phyloP scores from a whole-genome alignment of 2,888 invertebrate species.

The Ophioninae sp. region DNA sequence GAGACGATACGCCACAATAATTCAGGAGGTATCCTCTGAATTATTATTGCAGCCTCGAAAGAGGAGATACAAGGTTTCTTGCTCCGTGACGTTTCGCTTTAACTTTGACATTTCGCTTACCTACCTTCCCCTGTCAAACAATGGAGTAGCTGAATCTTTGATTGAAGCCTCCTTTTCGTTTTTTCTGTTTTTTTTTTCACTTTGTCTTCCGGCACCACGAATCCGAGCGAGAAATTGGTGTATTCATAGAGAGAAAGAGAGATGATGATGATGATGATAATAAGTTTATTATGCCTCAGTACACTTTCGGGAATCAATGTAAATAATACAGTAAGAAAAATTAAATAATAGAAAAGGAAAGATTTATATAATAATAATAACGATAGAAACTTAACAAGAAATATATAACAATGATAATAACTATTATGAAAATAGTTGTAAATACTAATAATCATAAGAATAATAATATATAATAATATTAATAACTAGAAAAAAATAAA shows the following conservation, averaged over 20 bases:
- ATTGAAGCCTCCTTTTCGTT: constrained; percentile 2
- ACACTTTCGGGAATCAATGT: too few species aligned
- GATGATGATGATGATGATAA: too few species aligned
- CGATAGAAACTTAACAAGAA: too few species aligned
- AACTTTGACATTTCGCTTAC: constrained; percentile 5
- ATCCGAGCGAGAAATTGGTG: constrained; percentile 21
- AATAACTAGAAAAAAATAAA: too few species aligned
- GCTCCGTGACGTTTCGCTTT: neutral
- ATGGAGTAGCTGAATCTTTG: constrained; percentile 34
- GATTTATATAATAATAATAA: too few species aligned
- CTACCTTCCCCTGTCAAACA: constrained; percentile 18
- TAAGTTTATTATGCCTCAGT: too few species aligned
- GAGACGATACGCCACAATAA: neutral
- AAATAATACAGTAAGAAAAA: too few species aligned
- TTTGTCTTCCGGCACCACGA: constrained; percentile 13
- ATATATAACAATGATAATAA: too few species aligned
- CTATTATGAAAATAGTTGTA: too few species aligned
- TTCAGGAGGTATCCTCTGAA: neutral
- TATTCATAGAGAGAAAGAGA: constrained; percentile 14
- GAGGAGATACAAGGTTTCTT: neutral
- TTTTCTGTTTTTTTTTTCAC: neutral
- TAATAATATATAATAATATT: too few species aligned
- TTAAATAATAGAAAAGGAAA: too few species aligned
- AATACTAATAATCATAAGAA: too few species aligned
- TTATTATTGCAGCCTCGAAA: neutral